Evolutionary conservation across 1,140 invertebrate species (phyloP).

Genomic region (Steinernema khuongi): DNA sequence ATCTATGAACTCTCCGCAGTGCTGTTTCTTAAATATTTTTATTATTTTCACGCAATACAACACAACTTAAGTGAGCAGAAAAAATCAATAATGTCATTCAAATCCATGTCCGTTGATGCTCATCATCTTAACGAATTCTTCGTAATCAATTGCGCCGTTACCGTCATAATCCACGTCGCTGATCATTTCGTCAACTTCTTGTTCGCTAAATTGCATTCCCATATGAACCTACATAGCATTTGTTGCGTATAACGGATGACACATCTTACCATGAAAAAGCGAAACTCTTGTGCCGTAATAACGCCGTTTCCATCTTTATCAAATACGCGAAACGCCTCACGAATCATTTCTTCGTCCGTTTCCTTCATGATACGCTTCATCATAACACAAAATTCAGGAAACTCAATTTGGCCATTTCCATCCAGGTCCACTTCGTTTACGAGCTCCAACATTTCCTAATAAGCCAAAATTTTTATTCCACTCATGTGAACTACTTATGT

Average conservation of each 20-base stretch:
- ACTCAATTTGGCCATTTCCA: conserved; percentile 38
- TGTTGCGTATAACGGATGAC: neutral
- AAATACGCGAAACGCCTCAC: conserved; percentile 65
- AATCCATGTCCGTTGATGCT: neutral
- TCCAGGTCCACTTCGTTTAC: conserved; percentile 42
- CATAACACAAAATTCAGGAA: conserved; percentile 43
- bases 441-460: conserved; percentile 39
- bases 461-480: neutral
- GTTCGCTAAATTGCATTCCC: conserved; percentile 38
- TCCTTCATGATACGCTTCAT: conserved; percentile 44
- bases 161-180: conserved; percentile 39
- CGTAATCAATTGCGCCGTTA: conserved; percentile 43
- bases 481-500: neutral
- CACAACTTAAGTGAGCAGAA: no score
- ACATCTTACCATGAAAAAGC: conserved; percentile 71
- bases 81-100: no score
- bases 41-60: no score
- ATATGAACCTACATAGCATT: conserved; percentile 27
- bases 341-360: conserved; percentile 41
- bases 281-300: conserved; percentile 77
- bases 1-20: no score
- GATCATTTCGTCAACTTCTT: conserved; percentile 45
- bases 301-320: conserved; percentile 85
- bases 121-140: conserved; percentile 47
- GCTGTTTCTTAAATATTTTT: no score